Percentiles rank a stretch among this genome's conserved stretches.
Evolutionary conservation across 2,888 invertebrate genomes (phyloP).

Genomic region (Parnassius orleans): DNA sequence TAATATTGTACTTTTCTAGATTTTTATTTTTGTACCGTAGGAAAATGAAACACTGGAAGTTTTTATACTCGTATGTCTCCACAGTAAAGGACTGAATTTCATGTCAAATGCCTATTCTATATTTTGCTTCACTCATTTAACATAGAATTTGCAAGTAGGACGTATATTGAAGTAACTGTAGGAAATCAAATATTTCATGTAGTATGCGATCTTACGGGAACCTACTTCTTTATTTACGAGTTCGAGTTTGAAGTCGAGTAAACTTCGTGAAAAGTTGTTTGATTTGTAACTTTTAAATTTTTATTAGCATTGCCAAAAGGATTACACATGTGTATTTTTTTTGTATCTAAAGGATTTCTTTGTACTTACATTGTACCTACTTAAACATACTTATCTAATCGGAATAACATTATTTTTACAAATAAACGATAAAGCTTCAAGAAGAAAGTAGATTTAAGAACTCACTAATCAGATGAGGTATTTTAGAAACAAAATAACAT

Average conservation of each 20-base stretch:
- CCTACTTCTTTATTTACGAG: constrained; percentile 20
- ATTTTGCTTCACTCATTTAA: background rate
- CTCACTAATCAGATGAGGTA: too few species aligned
- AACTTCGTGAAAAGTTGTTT: constrained; percentile 24
- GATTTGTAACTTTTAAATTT: constrained; percentile 18
- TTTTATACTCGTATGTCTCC: too few species aligned
- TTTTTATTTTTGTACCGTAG: constrained; percentile 3
- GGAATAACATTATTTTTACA: too few species aligned
- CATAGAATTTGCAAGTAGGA: constrained; percentile 9
- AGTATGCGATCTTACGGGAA: constrained; percentile 6
- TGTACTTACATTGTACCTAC: background rate
- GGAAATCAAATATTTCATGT: constrained; percentile 20
- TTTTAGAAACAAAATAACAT: too few species aligned
- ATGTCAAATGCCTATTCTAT: too few species aligned
- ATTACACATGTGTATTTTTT: constrained; percentile 4
- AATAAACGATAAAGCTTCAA: too few species aligned
- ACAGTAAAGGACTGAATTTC: too few species aligned
- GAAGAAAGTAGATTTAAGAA: too few species aligned
- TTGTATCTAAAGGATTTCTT: constrained; percentile 3
- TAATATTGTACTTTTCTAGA: constrained; percentile 7
- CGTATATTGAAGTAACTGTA: constrained; percentile 6
- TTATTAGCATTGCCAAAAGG: constrained; percentile 9
- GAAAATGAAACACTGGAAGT: background rate
- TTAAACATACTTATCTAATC: too few species aligned
- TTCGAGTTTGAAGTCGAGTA: constrained; percentile 19